A percentile compares a stretch with the other conserved stretches of the same genome.
Evolutionary conservation across 2,888 invertebrate species (phyloP).

Genomic region (Temnothorax rugatulus): DNA sequence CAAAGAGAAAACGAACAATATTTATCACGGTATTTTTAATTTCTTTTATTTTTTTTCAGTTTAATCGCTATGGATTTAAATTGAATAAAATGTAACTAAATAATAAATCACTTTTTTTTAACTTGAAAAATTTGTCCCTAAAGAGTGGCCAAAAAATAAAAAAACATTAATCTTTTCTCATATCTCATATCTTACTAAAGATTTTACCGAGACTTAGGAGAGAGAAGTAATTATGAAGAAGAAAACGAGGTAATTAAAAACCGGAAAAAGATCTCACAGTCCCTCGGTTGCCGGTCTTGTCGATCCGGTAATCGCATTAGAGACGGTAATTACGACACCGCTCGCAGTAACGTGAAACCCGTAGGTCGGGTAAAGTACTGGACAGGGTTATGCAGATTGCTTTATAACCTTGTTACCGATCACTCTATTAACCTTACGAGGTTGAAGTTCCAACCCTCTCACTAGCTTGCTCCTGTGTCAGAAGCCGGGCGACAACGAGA

Average conservation of each 20-base stretch:
- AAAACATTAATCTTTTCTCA: not conserved
- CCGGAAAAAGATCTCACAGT: slow-evolving; percentile 57
- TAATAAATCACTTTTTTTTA: not conserved
- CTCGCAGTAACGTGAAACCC: slow-evolving; percentile 72
- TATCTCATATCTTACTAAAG: not conserved
- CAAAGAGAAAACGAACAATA: not conserved
- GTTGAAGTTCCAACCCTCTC: slow-evolving; percentile 66
- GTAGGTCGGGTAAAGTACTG: slow-evolving; percentile 80
- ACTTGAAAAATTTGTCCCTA: not conserved
- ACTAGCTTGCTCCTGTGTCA: slow-evolving; percentile 16
- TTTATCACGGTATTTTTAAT: not conserved
- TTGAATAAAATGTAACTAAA: not conserved
- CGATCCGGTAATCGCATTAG: slow-evolving; percentile 84
- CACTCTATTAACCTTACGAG: slow-evolving; percentile 84
- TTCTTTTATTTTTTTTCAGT: not conserved
- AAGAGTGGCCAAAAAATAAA: not conserved
- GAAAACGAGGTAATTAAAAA: slow-evolving; percentile 35
- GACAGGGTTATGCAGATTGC: slow-evolving; percentile 85
- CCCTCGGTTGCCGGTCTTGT: slow-evolving; percentile 82
- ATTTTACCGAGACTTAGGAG: not conserved
- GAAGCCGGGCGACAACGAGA: slow-evolving; percentile 29
- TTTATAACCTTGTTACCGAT: slow-evolving; percentile 86
- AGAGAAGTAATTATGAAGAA: slow-evolving; percentile 19
- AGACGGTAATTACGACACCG: slow-evolving; percentile 83
- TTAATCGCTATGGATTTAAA: not conserved